Conservation (phyloP, 2,113 vertebrate genomes). For the Anolis carolinensis region DNA sequence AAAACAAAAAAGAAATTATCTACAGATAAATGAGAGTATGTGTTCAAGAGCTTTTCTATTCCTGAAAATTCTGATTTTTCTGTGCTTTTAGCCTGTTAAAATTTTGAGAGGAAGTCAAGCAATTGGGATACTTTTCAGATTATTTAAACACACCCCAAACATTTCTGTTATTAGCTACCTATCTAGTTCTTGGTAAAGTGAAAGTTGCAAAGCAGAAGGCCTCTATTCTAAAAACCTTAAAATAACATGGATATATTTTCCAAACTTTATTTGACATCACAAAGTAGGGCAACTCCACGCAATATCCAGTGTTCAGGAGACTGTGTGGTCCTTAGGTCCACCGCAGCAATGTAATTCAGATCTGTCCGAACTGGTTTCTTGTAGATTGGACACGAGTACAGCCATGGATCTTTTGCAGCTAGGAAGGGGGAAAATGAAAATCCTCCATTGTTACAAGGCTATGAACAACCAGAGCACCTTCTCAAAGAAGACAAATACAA, state of each 20-base stretch:
- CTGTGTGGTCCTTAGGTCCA: slow-evolving; percentile 84
- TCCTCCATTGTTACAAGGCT: background rate
- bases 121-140: background rate
- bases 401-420: slow-evolving; percentile 81
- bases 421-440: slow-evolving; percentile 36
- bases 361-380: slow-evolving; percentile 90
- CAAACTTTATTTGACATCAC: slow-evolving; percentile 86
- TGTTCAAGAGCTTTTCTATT: background rate
- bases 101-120: background rate
- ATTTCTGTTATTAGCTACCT: background rate
- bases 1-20: background rate
- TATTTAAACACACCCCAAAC: background rate
- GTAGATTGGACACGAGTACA: slow-evolving; percentile 92
- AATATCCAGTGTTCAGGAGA: slow-evolving; percentile 92
- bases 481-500: background rate
- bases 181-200: background rate
- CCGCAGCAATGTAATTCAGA: slow-evolving; percentile 85
- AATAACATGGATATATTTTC: background rate
- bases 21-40: background rate
- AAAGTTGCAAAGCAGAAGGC: background rate
- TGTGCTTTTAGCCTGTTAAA: background rate
- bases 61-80: background rate
- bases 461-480: background rate
- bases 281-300: slow-evolving; percentile 91
- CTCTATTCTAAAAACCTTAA: background rate